Evolutionary conservation across 2,888 invertebrate species (phyloP).

Genomic region (Amblyjoppa fuscipennis): DNA sequence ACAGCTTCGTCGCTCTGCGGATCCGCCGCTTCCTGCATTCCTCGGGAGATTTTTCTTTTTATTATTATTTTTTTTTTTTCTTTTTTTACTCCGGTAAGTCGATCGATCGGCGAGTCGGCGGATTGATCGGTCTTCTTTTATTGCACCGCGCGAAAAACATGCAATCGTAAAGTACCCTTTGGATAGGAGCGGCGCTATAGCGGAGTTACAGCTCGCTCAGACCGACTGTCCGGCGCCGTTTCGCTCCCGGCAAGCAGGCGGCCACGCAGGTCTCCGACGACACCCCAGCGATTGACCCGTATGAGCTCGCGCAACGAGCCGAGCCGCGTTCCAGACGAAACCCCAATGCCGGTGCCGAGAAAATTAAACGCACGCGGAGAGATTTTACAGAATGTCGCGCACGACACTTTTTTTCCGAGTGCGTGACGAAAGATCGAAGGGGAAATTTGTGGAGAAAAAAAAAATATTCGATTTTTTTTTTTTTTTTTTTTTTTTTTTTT

Average conservation of each 20-base stretch:
- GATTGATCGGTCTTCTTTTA: conserved; percentile 11
- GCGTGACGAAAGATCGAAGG: too few relatives aligned
- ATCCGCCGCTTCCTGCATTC: neutral
- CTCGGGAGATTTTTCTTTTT: neutral
- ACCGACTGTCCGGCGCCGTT: conserved; percentile 68
- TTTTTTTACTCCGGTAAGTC: neutral
- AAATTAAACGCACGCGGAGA: neutral
- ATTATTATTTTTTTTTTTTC: neutral
- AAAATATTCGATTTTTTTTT: neutral
- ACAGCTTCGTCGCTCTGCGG: neutral
- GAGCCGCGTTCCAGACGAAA: neutral
- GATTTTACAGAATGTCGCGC: neutral
- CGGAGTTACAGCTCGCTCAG: conserved; percentile 65
- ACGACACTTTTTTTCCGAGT: neutral
- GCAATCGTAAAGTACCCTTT: conserved; percentile 25
- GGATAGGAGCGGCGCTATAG: neutral
- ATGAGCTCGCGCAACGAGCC: neutral
- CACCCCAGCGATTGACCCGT: conserved; percentile 35
- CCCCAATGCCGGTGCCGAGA: neutral
- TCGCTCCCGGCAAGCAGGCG: conserved; percentile 45
- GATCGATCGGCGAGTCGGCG: neutral
- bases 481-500: neutral
- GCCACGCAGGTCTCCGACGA: conserved; percentile 24
- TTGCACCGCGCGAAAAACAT: neutral
- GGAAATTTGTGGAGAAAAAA: too few relatives aligned